Evolutionary conservation across 1,140 invertebrate species (phyloP).

Genomic region (Lepidurus apus): DNA sequence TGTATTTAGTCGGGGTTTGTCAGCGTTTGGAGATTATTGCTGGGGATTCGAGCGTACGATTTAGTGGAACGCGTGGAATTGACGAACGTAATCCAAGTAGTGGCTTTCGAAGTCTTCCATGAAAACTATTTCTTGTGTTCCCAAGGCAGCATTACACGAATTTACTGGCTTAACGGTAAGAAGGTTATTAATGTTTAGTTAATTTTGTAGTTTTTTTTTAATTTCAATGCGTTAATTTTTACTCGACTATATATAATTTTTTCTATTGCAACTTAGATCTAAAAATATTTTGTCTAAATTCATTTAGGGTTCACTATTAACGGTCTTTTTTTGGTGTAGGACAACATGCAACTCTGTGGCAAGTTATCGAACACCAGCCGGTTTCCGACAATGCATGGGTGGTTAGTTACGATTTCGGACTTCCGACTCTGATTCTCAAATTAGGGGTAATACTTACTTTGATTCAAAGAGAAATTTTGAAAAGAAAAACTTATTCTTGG

Average conservation of each 20-base stretch:
- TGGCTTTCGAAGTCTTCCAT: neutral
- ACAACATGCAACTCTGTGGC: neutral
- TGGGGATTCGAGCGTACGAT: neutral
- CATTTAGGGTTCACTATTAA: neutral
- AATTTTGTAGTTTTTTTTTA: too few relatives aligned
- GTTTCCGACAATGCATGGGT: neutral
- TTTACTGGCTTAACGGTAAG: neutral
- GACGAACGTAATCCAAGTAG: neutral
- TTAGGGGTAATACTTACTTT: neutral
- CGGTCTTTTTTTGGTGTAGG: neutral
- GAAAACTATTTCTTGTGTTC: neutral
- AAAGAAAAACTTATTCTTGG: too few relatives aligned
- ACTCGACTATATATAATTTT: neutral
- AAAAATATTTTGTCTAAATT: neutral
- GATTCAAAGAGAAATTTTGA: neutral
- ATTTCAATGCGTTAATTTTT: neutral
- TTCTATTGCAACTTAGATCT: too few relatives aligned
- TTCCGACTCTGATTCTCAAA: neutral
- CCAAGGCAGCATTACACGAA: slow-evolving; percentile 13
- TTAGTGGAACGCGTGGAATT: neutral
- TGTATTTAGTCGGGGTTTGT: neutral
- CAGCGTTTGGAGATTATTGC: neutral
- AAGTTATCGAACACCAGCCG: neutral
- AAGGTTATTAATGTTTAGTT: neutral
- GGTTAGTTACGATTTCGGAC: neutral